phyloP scores from a whole-genome alignment of 2,797 vertebrate genomes.

The Phataginus tricuspis region DNA sequence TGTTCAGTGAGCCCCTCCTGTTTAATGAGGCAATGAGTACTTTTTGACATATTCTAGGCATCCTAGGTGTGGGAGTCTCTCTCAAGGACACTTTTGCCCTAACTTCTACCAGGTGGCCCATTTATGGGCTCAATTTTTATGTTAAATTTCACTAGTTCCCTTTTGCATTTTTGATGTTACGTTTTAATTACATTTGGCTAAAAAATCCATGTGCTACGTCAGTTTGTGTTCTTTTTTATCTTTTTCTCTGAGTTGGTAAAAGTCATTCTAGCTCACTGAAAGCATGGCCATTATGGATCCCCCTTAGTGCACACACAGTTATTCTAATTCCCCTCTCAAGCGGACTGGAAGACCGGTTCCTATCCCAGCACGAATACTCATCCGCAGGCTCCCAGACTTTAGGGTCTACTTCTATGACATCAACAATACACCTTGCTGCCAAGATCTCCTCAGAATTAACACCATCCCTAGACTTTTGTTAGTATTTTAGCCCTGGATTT shows the following conservation, averaged over 20 bases:
- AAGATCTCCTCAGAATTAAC: not conserved
- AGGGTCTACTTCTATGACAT: not conserved
- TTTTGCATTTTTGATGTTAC: not conserved
- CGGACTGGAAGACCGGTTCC: not conserved
- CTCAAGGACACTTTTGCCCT: not conserved
- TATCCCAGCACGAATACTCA: not conserved
- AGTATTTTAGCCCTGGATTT: not conserved
- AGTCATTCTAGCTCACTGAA: not conserved
- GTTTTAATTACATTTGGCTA: not conserved
- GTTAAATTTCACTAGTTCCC: not conserved
- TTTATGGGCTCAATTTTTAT: not conserved
- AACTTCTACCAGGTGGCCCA: not conserved
- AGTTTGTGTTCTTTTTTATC: not conserved
- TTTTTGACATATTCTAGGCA: not conserved
- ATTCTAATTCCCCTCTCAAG: not conserved
- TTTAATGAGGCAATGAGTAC: not conserved
- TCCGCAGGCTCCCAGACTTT: not conserved
- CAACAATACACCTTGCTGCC: not conserved
- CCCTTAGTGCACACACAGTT: not conserved
- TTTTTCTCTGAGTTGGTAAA: not conserved
- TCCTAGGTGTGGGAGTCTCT: not conserved
- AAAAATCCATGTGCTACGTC: not conserved
- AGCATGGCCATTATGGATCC: not conserved
- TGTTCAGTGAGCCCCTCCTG: not conserved
- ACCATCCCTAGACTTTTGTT: not conserved